Conservation (phyloP, 2,113 vertebrate species). For the Emydura subglobosa region DNA sequence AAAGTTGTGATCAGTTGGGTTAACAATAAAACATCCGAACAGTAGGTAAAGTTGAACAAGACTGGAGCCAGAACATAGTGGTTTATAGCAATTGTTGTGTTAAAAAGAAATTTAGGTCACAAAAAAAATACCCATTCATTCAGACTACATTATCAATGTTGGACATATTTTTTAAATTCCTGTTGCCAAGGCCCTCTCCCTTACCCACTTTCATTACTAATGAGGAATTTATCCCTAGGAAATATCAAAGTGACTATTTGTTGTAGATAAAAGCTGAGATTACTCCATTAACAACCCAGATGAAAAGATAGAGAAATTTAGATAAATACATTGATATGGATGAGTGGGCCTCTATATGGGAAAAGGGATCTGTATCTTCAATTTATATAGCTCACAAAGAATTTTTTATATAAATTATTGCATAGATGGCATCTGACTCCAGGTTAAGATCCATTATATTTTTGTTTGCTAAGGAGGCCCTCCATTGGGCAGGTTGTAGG, state of each 20-base stretch:
- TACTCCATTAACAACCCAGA: neutral
- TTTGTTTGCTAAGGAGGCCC: neutral
- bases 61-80: neutral
- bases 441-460: neutral
- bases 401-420: neutral
- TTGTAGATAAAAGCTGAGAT: neutral
- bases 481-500: neutral
- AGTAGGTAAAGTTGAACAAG: neutral
- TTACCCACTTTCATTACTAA: neutral
- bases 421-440: neutral
- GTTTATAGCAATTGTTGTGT: neutral
- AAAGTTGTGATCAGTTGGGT: neutral
- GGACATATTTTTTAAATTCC: neutral
- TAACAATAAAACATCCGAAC: neutral
- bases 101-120: neutral
- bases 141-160: neutral
- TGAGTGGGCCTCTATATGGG: neutral
- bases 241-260: neutral
- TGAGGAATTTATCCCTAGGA: neutral
- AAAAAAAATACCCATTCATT: neutral
- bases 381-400: neutral
- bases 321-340: neutral
- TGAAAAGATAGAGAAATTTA: neutral
- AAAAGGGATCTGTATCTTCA: neutral
- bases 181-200: neutral